These are phyloP conservation scores for Synergus laeviventris DNA, from an alignment of 2,888 invertebrate species.

Conservation along the genomic window DNA sequence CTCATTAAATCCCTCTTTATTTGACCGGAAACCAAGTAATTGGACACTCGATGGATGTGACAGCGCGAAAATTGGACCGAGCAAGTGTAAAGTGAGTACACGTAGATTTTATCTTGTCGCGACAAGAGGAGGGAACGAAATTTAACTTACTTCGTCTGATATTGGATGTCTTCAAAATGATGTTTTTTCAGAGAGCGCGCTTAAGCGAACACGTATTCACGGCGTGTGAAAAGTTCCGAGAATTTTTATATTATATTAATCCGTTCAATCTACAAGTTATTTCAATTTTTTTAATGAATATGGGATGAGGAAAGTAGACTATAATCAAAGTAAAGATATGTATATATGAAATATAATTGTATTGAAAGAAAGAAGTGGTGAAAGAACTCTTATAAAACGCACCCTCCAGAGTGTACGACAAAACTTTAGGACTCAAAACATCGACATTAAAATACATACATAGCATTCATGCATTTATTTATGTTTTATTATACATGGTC, in stretches of 20 bases:
- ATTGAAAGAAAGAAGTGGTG: background rate
- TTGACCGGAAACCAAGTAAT: slow-evolving; percentile 16
- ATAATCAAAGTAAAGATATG: no score
- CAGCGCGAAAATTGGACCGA: slow-evolving; percentile 28
- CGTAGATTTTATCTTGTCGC: slow-evolving; percentile 10
- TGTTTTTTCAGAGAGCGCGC: background rate
- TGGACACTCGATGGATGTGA: slow-evolving; percentile 26
- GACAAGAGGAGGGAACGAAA: background rate
- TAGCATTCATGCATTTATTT: background rate
- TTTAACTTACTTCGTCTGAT: slow-evolving; percentile 15
- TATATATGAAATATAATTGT: no score
- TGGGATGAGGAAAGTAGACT: no score
- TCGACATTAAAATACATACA: background rate
- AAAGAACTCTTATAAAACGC: background rate
- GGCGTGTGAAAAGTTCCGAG: background rate
- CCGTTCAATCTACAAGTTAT: no score
- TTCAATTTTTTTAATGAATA: no score
- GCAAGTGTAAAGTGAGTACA: slow-evolving; percentile 13
- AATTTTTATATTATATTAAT: background rate
- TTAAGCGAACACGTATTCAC: background rate
- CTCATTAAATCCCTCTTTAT: slow-evolving; percentile 15
- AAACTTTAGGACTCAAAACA: background rate
- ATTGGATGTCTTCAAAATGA: background rate
- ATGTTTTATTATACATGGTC: background rate
- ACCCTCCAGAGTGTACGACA: background rate